phyloP scores from a whole-genome alignment of 2,113 vertebrate genomes.

The Lutjanus erythropterus region DNA sequence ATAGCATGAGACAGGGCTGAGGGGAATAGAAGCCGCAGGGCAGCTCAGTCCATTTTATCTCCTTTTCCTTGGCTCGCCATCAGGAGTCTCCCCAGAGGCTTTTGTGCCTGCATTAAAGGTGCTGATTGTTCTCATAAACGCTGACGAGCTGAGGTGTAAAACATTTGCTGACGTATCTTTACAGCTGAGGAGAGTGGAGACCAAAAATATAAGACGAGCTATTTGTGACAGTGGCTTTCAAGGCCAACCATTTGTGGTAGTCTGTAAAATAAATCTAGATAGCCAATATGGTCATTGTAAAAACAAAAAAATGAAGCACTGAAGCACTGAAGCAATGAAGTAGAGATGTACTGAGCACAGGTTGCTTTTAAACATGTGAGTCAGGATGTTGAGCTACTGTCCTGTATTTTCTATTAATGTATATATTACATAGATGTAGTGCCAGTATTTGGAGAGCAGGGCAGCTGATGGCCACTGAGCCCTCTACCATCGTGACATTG shows the following conservation, averaged over 20 bases:
- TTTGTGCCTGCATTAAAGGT: constrained; percentile 51
- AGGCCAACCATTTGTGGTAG: no score
- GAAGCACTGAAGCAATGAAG: constrained; percentile 8
- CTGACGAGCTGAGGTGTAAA: constrained; percentile 59
- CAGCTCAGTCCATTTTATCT: constrained; percentile 1
- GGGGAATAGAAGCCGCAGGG: neutral
- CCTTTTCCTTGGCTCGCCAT: constrained; percentile 38
- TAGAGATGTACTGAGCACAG: constrained; percentile 14
- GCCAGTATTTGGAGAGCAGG: no score
- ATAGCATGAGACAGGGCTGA: neutral
- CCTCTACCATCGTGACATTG: no score
- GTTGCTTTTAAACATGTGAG: neutral
- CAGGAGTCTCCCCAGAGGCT: constrained; percentile 43
- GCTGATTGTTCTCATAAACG: constrained; percentile 71
- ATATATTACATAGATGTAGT: no score
- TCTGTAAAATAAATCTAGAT: constrained; percentile 13
- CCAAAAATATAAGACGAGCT: neutral
- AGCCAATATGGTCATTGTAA: neutral
- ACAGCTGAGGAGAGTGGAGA: neutral
- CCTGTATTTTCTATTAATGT: no score
- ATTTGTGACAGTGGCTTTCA: neutral
- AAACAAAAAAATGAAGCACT: constrained; percentile 1
- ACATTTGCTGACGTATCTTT: constrained; percentile 35
- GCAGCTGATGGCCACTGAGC: no score
- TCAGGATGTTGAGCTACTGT: neutral